These are phyloP conservation scores for Anoncus sp. DNA, from an alignment of 2,888 invertebrate species.

Conservation along the genomic window DNA sequence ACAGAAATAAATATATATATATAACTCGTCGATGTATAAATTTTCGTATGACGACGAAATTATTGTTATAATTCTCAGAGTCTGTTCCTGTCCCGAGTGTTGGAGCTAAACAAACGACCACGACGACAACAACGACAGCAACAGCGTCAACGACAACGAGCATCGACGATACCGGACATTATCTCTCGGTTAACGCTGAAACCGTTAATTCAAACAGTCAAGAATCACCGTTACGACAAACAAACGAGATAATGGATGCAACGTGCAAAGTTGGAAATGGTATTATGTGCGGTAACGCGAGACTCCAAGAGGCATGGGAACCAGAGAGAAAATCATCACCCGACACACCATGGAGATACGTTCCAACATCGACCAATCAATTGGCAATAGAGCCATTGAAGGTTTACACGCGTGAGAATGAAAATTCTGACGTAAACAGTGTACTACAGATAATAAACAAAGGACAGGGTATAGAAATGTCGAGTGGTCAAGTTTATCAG, in stretches of 20 bases:
- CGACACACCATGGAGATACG: conserved; percentile 81
- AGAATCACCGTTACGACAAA: conserved; percentile 72
- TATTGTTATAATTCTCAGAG: conserved; percentile 60
- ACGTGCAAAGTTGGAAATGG: conserved; percentile 79
- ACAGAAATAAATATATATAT: not conserved
- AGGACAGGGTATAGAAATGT: conserved; percentile 78
- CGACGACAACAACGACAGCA: conserved; percentile 41
- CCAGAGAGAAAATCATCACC: conserved; percentile 80
- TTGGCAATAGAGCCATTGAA: conserved; percentile 77
- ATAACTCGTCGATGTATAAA: not conserved
- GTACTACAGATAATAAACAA: conserved; percentile 81
- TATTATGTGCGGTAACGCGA: conserved; percentile 79
- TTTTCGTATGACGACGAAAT: conserved; percentile 8
- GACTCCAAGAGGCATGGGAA: conserved; percentile 82
- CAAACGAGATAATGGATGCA: conserved; percentile 73
- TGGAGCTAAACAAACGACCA: conserved; percentile 63
- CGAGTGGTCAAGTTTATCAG: conserved; percentile 77
- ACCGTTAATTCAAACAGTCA: conserved; percentile 75
- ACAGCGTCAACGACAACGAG: conserved; percentile 46
- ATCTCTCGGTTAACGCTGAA: conserved; percentile 72
- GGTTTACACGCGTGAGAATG: conserved; percentile 73
- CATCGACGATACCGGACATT: conserved; percentile 73
- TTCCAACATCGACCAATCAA: conserved; percentile 76
- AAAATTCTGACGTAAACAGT: conserved; percentile 77
- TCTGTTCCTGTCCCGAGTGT: conserved; percentile 68